Evolutionary conservation across 92 coral and sea anemone genomes (phyloP).

Genomic region (Bergia sp.): DNA sequence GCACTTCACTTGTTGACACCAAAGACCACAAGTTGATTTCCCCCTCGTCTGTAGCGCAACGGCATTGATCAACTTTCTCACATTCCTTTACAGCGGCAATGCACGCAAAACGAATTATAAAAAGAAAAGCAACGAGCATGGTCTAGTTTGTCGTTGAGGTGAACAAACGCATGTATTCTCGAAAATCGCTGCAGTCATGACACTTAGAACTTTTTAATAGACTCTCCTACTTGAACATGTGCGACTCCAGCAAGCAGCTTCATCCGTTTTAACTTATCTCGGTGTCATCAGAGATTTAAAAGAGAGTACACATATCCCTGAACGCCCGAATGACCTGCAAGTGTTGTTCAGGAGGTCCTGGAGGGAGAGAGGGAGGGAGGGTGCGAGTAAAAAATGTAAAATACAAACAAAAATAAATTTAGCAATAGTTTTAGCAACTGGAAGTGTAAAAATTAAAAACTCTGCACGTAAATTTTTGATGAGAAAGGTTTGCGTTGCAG

Average conservation of each 20-base stretch:
- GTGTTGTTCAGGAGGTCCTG: too few species aligned
- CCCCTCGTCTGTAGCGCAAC: conserved; percentile 70
- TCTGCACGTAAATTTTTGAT: neutral
- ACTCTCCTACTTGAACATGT: neutral
- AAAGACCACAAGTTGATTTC: conserved; percentile 61
- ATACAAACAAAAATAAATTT: too few species aligned
- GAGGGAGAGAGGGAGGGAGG: too few species aligned
- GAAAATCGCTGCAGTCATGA: neutral
- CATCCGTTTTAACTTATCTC: neutral
- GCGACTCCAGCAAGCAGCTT: neutral
- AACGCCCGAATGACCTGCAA: too few species aligned
- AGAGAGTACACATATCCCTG: too few species aligned
- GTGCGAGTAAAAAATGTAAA: too few species aligned
- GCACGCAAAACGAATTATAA: neutral
- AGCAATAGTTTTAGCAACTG: too few species aligned
- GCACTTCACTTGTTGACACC: neutral
- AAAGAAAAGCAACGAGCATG: neutral
- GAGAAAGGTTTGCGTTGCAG: neutral
- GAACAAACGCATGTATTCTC: neutral
- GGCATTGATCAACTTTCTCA: conserved; percentile 57
- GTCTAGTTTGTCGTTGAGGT: neutral
- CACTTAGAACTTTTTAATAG: neutral
- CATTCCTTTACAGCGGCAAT: conserved; percentile 50
- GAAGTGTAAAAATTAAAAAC: too few species aligned
- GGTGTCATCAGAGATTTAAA: neutral